Evolutionary conservation across 2,113 vertebrate genomes (phyloP).

Genomic region (Scalopus aquaticus): DNA sequence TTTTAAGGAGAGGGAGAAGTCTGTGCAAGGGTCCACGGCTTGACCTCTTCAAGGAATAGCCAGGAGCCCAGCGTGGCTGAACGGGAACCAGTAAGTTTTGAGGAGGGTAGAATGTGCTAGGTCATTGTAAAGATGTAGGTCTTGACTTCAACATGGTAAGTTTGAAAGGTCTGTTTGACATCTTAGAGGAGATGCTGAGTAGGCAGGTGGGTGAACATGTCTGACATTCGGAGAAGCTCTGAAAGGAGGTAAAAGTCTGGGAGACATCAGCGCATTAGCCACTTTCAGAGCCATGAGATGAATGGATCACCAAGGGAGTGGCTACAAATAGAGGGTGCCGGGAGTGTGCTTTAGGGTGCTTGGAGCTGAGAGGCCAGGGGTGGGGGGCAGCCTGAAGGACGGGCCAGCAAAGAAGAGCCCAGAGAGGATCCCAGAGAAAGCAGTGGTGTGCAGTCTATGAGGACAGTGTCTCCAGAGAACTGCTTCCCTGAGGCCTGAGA

Average conservation of each 20-base stretch:
- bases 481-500: no score
- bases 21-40: neutral
- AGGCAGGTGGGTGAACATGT: neutral
- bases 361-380: neutral
- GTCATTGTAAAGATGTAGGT: neutral
- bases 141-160: neutral
- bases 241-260: no score
- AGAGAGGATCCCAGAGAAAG: neutral
- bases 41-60: neutral
- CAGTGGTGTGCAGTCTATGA: no score
- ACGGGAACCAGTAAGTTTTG: neutral
- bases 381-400: neutral
- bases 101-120: neutral
- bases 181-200: neutral
- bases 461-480: accelerated
- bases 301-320: neutral
- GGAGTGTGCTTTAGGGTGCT: neutral
- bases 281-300: slow-evolving; percentile 9
- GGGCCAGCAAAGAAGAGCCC: neutral
- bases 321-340: neutral
- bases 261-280: neutral
- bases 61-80: neutral
- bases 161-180: neutral
- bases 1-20: neutral
- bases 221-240: neutral